A percentile compares a stretch with the other conserved stretches of the same genome.
Conservation (phyloP, 2,797 vertebrate genomes). For the Xyrichtys novacula region DNA sequence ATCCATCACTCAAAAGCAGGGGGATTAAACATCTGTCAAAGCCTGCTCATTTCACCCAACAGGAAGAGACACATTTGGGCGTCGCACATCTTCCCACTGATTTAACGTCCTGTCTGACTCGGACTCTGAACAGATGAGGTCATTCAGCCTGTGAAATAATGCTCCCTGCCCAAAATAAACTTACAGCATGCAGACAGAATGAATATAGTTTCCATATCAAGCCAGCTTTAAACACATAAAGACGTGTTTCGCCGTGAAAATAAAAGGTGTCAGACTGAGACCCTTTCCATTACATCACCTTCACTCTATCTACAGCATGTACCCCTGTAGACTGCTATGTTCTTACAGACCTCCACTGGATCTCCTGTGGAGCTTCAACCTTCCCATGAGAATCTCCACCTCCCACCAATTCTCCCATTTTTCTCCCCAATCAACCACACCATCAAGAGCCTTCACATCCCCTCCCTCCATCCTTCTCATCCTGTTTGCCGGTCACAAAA, state of each 20-base stretch:
- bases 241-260: not conserved
- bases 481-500: not conserved
- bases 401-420: slow-evolving; percentile 29
- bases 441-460: slow-evolving; percentile 42
- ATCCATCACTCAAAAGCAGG: slow-evolving; percentile 74
- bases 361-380: slow-evolving; percentile 35
- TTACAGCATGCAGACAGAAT: not conserved
- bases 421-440: slow-evolving; percentile 38
- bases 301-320: slow-evolving; percentile 13
- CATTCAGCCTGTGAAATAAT: slow-evolving; percentile 54
- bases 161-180: slow-evolving; percentile 34
- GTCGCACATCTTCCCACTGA: slow-evolving; percentile 42
- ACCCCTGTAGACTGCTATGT: slow-evolving; percentile 15
- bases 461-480: slow-evolving; percentile 16
- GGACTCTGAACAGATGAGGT: slow-evolving; percentile 65
- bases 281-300: not conserved
- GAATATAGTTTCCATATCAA: not conserved
- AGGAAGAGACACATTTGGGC: slow-evolving; percentile 72
- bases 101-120: slow-evolving; percentile 61
- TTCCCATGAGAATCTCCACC: slow-evolving; percentile 16
- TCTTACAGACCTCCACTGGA: slow-evolving; percentile 22
- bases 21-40: slow-evolving; percentile 84
- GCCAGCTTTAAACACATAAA: not conserved
- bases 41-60: slow-evolving; percentile 61
- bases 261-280: not conserved